Evolutionary conservation across 2,797 vertebrate species (phyloP).

Genomic region (Erithacus rubecula): DNA sequence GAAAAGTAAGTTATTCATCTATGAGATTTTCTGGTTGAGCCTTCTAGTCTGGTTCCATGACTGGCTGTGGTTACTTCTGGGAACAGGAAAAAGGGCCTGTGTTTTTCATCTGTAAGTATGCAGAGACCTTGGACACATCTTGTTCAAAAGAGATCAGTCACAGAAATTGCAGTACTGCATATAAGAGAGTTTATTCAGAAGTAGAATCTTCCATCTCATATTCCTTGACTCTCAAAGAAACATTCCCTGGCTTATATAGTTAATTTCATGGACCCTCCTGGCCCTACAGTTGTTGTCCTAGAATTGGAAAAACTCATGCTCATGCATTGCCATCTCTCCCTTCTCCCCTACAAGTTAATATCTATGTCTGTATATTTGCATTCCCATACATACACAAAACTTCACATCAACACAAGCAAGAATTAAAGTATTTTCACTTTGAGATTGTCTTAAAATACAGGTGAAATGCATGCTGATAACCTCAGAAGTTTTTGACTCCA

Average conservation of each 20-base stretch:
- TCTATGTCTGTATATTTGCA: not conserved
- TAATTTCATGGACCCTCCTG: not conserved
- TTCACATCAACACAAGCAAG: not conserved
- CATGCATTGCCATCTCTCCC: not conserved
- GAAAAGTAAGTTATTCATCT: slow-evolving; percentile 4
- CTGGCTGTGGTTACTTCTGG: not conserved
- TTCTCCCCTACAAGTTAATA: not conserved
- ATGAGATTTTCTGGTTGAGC: not conserved
- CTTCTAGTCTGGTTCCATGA: not conserved
- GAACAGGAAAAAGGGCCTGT: not conserved
- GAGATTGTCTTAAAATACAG: not conserved
- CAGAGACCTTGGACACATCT: not conserved
- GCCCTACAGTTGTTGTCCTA: not conserved
- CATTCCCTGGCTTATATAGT: not conserved
- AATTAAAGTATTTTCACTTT: not conserved
- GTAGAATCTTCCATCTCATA: not conserved
- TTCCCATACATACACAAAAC: not conserved
- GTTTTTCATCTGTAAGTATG: not conserved
- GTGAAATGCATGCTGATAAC: not conserved
- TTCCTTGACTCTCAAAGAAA: not conserved
- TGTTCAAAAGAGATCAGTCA: not conserved
- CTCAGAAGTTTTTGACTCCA: not conserved
- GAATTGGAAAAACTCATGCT: not conserved
- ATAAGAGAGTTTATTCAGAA: not conserved
- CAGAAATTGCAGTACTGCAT: not conserved